Percentiles rank a stretch among this genome's conserved stretches.
Evolutionary conservation across 2,888 invertebrate species (phyloP).

Genomic region (Limnephilus rhombicus): DNA sequence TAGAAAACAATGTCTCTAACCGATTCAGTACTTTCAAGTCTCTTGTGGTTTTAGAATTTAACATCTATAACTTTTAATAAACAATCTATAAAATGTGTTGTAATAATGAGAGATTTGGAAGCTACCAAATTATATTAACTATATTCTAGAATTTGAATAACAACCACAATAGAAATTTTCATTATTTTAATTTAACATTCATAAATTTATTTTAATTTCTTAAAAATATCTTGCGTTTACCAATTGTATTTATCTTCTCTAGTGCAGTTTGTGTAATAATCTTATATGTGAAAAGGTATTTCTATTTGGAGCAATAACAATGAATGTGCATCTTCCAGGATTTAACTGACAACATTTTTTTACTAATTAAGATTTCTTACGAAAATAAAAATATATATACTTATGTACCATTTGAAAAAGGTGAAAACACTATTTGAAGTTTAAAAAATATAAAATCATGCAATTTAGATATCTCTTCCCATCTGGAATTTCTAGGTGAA

Average conservation of each 20-base stretch:
- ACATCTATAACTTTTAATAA: slow-evolving; percentile 24
- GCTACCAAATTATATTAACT: slow-evolving; percentile 25
- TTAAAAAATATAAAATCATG: background rate
- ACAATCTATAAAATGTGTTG: background rate
- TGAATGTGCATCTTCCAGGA: background rate
- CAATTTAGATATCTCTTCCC: too few relatives aligned
- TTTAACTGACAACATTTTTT: background rate
- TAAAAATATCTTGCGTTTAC: background rate
- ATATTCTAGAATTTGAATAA: slow-evolving; percentile 40
- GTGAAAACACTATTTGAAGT: too few relatives aligned
- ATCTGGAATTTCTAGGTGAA: too few relatives aligned
- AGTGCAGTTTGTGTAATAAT: background rate
- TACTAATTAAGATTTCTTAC: background rate
- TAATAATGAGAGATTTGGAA: slow-evolving; percentile 13
- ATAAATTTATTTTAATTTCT: background rate
- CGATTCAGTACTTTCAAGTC: slow-evolving; percentile 42
- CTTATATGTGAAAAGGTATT: background rate
- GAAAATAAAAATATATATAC: background rate
- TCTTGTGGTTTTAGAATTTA: slow-evolving; percentile 17
- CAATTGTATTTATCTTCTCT: background rate
- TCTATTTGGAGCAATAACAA: background rate
- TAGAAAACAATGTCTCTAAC: background rate
- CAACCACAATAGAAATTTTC: slow-evolving; percentile 31
- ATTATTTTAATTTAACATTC: slow-evolving; percentile 17
- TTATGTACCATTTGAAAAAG: background rate